These are phyloP conservation scores for Eupithecia insigniata DNA, from an alignment of 2,888 invertebrate species.

Conservation along the genomic window DNA sequence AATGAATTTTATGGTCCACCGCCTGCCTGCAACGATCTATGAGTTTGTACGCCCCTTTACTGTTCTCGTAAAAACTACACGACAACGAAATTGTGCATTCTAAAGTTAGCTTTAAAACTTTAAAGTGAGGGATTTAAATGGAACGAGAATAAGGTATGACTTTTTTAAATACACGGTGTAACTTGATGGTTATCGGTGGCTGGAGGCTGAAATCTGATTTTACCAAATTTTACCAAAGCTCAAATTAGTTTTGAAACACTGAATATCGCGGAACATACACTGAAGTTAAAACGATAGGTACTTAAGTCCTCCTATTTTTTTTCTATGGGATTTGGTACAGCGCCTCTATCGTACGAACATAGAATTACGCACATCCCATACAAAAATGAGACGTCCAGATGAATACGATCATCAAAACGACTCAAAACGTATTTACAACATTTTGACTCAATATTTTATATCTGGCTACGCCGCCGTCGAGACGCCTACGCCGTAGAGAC, in stretches of 20 bases:
- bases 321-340: too few species aligned
- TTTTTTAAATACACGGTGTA: too few species aligned
- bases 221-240: too few species aligned
- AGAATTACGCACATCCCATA: neutral
- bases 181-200: too few species aligned
- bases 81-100: slow-evolving; percentile 3
- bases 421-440: neutral
- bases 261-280: too few species aligned
- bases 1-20: slow-evolving; percentile 34
- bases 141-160: neutral
- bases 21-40: slow-evolving; percentile 32
- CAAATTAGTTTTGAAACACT: too few species aligned
- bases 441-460: neutral
- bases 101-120: neutral
- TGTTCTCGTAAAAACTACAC: slow-evolving; percentile 18
- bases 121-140: neutral
- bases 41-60: slow-evolving; percentile 22
- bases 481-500: slow-evolving; percentile 11
- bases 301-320: too few species aligned
- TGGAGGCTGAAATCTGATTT: too few species aligned
- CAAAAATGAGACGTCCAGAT: neutral
- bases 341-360: too few species aligned
- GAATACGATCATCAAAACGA: too few species aligned
- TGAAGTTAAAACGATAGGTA: too few species aligned
- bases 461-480: slow-evolving; percentile 12